Conservation (phyloP, 2,797 vertebrate species). For the Sternotherus odoratus region DNA sequence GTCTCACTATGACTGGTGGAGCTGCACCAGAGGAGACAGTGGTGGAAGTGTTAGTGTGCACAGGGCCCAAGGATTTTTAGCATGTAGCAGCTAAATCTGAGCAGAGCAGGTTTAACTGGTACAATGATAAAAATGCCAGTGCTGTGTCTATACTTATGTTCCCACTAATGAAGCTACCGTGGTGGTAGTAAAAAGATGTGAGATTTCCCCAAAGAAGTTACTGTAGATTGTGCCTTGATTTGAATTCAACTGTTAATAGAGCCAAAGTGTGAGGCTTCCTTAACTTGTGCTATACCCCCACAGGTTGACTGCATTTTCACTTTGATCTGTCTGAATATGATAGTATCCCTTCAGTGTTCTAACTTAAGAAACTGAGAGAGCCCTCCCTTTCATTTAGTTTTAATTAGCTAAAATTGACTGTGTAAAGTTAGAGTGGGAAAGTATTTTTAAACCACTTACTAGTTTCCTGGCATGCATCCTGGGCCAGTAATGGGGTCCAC, state of each 20-base stretch:
- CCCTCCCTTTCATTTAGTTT: background rate
- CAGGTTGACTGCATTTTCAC: background rate
- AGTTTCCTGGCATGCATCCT: constrained; percentile 30
- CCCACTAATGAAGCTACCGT: accelerated
- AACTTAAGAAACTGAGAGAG: background rate
- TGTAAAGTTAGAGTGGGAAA: background rate
- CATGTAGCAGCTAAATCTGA: background rate
- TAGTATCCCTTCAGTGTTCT: background rate
- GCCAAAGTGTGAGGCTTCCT: background rate
- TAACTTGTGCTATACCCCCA: accelerated
- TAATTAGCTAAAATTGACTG: constrained; percentile 36
- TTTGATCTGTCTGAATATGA: background rate
- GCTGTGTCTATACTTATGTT: background rate
- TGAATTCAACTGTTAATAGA: background rate
- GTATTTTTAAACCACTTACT: constrained; percentile 5
- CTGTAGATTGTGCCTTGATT: accelerated
- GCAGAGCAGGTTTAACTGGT: accelerated
- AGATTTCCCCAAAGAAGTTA: background rate
- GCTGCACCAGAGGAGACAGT: background rate
- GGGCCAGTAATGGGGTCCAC: background rate
- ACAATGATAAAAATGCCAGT: background rate
- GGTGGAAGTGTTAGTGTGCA: background rate
- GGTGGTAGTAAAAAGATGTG: background rate
- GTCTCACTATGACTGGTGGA: background rate
- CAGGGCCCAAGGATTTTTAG: background rate